phyloP scores from a whole-genome alignment of 2,797 vertebrate genomes.

The Morus bassanus region DNA sequence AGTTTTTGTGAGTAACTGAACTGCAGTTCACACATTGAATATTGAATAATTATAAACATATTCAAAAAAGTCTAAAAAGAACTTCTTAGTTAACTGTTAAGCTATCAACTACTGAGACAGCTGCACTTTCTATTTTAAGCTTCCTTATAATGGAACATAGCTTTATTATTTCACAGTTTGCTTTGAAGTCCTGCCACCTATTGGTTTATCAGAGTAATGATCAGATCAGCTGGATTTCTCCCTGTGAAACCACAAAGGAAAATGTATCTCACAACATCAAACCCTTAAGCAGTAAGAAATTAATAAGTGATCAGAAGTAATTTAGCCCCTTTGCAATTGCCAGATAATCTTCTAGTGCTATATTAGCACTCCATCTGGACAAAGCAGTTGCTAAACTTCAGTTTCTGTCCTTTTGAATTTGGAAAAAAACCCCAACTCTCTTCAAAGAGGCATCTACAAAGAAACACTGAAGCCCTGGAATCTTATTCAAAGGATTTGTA shows the following conservation, averaged over 20 bases:
- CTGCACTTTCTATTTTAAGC: not conserved
- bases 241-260: not conserved
- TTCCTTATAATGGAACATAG: not conserved
- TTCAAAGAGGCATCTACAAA: not conserved
- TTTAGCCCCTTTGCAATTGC: not conserved
- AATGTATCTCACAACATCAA: not conserved
- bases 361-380: not conserved
- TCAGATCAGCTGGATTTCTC: not conserved
- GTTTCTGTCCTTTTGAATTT: not conserved
- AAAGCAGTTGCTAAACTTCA: slow-evolving; percentile 2
- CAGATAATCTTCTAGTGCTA: not conserved
- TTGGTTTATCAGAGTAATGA: slow-evolving; percentile 29
- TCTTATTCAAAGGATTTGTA: not conserved
- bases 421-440: not conserved
- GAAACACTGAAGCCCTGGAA: not conserved
- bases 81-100: not conserved
- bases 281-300: not conserved
- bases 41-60: not conserved
- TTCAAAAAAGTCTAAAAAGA: not conserved
- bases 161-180: slow-evolving; percentile 2
- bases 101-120: not conserved
- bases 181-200: slow-evolving; percentile 64
- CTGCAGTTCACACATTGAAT: not conserved
- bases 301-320: not conserved
- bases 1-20: not conserved